These are phyloP conservation scores for Meiosimyza decipiens DNA, from an alignment of 2,888 invertebrate species.

Conservation along the genomic window DNA sequence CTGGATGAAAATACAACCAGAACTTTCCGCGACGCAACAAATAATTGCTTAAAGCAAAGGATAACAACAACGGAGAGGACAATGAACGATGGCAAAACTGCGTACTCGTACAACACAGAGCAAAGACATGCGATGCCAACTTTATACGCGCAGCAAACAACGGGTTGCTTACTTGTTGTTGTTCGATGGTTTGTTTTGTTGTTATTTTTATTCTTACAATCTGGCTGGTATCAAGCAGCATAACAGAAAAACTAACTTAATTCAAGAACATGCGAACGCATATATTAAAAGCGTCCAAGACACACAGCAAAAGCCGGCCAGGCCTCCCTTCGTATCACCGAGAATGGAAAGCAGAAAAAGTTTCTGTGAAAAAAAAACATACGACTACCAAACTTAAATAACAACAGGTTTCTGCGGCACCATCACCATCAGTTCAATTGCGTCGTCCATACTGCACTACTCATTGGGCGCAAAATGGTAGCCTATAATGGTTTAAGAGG, in stretches of 20 bases:
- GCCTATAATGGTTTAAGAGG: conserved; percentile 29
- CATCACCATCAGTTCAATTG: too few species aligned
- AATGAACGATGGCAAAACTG: conserved; percentile 21
- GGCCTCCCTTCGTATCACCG: not conserved
- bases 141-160: not conserved
- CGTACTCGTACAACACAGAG: not conserved
- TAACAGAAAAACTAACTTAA: conserved; percentile 36
- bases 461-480: conserved; percentile 26
- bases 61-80: conserved; percentile 28
- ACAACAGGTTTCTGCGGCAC: conserved; percentile 23
- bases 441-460: too few species aligned
- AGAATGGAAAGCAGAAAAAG: not conserved
- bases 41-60: conserved; percentile 34
- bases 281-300: conserved; percentile 26
- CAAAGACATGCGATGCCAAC: not conserved
- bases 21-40: conserved; percentile 23
- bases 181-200: not conserved
- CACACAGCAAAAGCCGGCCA: not conserved
- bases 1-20: not conserved
- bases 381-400: too few species aligned
- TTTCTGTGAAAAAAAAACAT: too few species aligned
- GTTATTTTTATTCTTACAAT: not conserved
- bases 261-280: conserved; percentile 39
- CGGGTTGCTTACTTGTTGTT: not conserved
- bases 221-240: not conserved